phyloP scores from a whole-genome alignment of 2,113 vertebrate species.

The Notarius lentiginosus region DNA sequence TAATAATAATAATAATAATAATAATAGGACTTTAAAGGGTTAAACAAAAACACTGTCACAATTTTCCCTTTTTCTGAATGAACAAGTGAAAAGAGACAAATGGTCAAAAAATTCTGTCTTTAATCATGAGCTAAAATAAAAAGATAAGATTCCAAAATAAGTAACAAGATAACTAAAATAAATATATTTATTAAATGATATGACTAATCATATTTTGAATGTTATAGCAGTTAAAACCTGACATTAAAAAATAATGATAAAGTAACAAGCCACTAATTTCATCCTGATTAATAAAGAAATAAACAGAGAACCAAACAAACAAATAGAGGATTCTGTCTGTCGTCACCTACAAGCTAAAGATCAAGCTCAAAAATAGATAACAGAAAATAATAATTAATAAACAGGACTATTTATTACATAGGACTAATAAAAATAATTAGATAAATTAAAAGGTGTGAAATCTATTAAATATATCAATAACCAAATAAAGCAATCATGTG shows the following conservation, averaged over 20 bases:
- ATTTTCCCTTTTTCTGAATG: too few relatives aligned
- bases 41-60: too few relatives aligned
- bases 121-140: background rate
- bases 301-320: background rate
- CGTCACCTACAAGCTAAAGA: background rate
- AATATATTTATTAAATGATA: background rate
- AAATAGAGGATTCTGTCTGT: background rate
- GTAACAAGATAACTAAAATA: background rate
- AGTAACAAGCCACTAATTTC: background rate
- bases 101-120: background rate
- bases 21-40: too few relatives aligned
- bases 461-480: background rate
- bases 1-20: too few relatives aligned
- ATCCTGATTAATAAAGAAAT: background rate
- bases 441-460: background rate
- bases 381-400: background rate
- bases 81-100: too few relatives aligned
- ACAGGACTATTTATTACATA: background rate
- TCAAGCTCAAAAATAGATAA: background rate
- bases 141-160: background rate
- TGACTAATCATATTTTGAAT: background rate
- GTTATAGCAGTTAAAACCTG: background rate
- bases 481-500: background rate
- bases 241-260: background rate
- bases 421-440: background rate